Evolutionary conservation across 2,888 invertebrate genomes (phyloP), one percentile per base, ranked within the genome.

Genomic region (Rutpela maculata): DNA sequence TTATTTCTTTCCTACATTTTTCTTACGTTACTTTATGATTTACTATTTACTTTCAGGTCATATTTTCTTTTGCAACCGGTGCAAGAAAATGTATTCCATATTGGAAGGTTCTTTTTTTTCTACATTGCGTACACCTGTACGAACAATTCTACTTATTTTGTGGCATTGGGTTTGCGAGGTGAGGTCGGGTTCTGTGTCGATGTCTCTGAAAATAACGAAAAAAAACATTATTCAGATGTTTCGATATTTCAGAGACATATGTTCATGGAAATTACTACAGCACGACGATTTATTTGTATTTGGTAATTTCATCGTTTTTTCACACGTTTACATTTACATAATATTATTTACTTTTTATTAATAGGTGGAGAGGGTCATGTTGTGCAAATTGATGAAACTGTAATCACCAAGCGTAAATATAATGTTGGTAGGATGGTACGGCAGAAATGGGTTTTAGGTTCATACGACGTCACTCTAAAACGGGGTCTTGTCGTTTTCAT

Each of bases 351-450:
- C 5, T 1, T 26, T 4, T 22, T 22, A 5, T 4, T 11, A 22
- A 31, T 31, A 6, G 62, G 31, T 26, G 9, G 0, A 1, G 62
- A 26, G n/a, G n/a, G n/a, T 1, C 62, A n/a, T 15, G 5, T 22
- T n/a, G 15, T 62, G 0, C 62, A 62, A 31, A 62, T 62, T 31
- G 62, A 62, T 62, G 62, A 62, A 7, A n/a, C 26, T 0, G 62
- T 31, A 4, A 62, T 31, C 4, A 62, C 31, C 0, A 62, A 62
- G 5, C 1, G 62, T 4, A 62, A 62, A 15, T 31, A 62, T 12
- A 22, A 62, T n/a, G 62, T 62, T 1, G 62, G 62, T 1, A 11
- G 62, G 0, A 1, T 62, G 0, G 62, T 31, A 1, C 31, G n/a
- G 1, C 26, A 62, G 26, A 5, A 31, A n/a, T 62, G 62, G 31